Base-by-base conservation (phyloP, 2,888 invertebrate genomes). In the Mycogona germanica region DNA sequence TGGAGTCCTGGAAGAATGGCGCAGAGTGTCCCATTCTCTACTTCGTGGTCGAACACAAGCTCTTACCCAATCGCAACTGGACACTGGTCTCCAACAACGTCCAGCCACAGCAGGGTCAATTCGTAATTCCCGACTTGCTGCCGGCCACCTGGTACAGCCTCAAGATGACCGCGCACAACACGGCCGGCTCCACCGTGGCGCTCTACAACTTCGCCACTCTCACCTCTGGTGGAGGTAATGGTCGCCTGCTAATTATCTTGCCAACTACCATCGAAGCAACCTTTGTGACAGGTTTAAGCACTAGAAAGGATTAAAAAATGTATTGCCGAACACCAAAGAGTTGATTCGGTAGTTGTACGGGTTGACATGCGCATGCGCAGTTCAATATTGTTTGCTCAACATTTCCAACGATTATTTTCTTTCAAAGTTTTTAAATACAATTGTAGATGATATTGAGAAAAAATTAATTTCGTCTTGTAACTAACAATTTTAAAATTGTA, bases 191-290 rank as follows among this genome's bases (percentile, higher is more conserved):
- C 65, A 87, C 89, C 38, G 91, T 92, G 49, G 92, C 91, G 55
- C 87, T 91, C 73, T 91, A 93, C 67, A 89, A 91, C 74, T 93
- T 95, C 71, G 91, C 92, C 19, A 96, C 96, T 2, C 77, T 93
- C 30, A 92, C 93, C 29, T 81, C 86, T 61, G 87, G 88, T 61
- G 95, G 95, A 78, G 91, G 93, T 93, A 78, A 32, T 32, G n/a
- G 32, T 46, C 1, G 30, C n/a, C n/a, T n/a, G n/a, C n/a, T n/a
- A n/a, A n/a, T n/a, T n/a, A n/a, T n/a, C n/a, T n/a, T n/a, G n/a
- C n/a, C n/a, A n/a, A n/a, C n/a, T n/a, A n/a, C n/a, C n/a, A n/a
- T n/a, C n/a, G n/a, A n/a, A n/a, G n/a, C n/a, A n/a, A n/a, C n/a
- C n/a, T n/a, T n/a, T n/a, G n/a, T n/a, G n/a, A n/a, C n/a, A n/a